Base-by-base conservation (phyloP, 2,113 vertebrate genomes). In the Engystomops pustulosus region DNA sequence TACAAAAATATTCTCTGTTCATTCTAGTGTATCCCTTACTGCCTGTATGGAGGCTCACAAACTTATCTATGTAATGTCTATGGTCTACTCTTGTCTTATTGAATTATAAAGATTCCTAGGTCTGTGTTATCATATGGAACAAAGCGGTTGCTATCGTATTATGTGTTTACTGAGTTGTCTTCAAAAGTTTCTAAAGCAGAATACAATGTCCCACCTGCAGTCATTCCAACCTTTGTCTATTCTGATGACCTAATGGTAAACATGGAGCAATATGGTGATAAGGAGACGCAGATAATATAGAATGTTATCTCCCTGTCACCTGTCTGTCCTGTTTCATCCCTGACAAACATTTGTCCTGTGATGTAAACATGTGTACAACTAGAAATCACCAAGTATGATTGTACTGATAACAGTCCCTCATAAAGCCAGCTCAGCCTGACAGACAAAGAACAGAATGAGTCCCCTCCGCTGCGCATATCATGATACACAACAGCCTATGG, bases 231-330 rank as follows among this genome's bases (percentile, higher is more conserved):
- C 10, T n/a, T 58, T 77, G 15, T 60, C 34, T 58, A 17, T 23
- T 7, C n/a, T 20, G 30, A 8, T 7, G 8, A 45, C 18, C 23
- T 58, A 3, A 72, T 11, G 18, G 68, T n/a, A 71, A 72, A 72
- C 67, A 70, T 45, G 36, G 47, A 82, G 14, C 32, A 44, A 32
- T 38, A 27, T 14, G 17, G 12, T 30, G 80, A 82, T 82, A 82
- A 82, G 80, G 47, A 60, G 25, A 14, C 9, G 23, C 6, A 82
- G 34, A 82, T 72, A 82, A 27, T 45, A 32, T 47, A 72, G 67
- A 82, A 82, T 82, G 68, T 71, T 82, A 82, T 82, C 80, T 82
- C 49, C 38, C 12, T 27, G 47, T 74, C 68, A 82, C 49, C 80
- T 81, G 68, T 72, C 80, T 72, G 68, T 69, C 51, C 47, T 60